Conservation (phyloP, 2,113 vertebrate species). For the Centropristis striata region DNA sequence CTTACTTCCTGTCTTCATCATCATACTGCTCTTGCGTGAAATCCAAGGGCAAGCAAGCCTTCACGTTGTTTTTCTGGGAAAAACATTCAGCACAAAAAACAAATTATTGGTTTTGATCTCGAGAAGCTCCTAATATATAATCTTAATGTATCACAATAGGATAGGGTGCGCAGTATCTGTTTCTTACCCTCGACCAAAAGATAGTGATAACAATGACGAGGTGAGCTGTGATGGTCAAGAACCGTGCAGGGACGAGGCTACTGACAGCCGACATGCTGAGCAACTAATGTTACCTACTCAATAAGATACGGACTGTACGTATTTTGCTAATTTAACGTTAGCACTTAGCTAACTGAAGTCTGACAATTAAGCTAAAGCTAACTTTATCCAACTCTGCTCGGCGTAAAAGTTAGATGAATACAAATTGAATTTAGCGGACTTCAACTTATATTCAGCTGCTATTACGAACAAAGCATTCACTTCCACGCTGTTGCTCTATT, state of each 20-base stretch:
- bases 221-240: slow-evolving; percentile 90
- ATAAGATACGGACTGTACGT: no score
- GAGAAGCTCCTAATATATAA: neutral
- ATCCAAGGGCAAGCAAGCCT: slow-evolving; percentile 87
- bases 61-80: slow-evolving; percentile 89
- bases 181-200: slow-evolving; percentile 92
- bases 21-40: slow-evolving; percentile 87
- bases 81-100: slow-evolving; percentile 17
- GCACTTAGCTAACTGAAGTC: neutral
- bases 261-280: slow-evolving; percentile 84
- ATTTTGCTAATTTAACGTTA: neutral
- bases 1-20: slow-evolving; percentile 87
- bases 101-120: neutral
- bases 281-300: no score
- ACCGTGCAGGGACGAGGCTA: slow-evolving; percentile 89
- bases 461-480: neutral
- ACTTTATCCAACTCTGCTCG: neutral
- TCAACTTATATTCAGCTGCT: neutral
- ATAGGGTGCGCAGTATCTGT: neutral
- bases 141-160: neutral
- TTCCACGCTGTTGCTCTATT: neutral
- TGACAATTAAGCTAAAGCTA: neutral
- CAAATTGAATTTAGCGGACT: fast-evolving
- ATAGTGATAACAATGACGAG: slow-evolving; percentile 92
- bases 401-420: neutral